These are phyloP conservation scores for Dinothrombium tinctorium DNA, from an alignment of 1,140 invertebrate genomes.

Conservation along the genomic window DNA sequence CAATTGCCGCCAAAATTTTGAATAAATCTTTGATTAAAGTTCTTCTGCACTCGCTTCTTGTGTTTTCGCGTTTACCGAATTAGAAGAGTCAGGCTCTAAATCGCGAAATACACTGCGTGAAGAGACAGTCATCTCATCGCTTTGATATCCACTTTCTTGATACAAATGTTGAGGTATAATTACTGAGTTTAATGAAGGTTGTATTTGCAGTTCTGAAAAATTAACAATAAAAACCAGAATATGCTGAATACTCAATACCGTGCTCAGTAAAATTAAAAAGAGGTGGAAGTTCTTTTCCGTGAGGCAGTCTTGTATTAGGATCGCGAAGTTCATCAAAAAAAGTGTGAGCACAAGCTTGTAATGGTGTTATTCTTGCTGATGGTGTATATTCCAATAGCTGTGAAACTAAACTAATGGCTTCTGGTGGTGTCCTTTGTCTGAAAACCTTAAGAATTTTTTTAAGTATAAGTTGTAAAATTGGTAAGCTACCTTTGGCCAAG, in stretches of 20 bases:
- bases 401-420: constrained; percentile 90
- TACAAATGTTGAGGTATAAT: constrained; percentile 49
- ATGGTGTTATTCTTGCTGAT: constrained; percentile 67
- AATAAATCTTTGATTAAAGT: too few species aligned
- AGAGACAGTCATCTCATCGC: too few species aligned
- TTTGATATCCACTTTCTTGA: too few species aligned
- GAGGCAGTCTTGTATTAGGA: constrained; percentile 52
- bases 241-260: too few species aligned
- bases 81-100: too few species aligned
- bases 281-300: constrained; percentile 81
- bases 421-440: constrained; percentile 75
- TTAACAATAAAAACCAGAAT: too few species aligned
- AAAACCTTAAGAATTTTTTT: too few species aligned
- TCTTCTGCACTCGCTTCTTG: too few species aligned
- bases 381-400: constrained; percentile 92
- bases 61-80: too few species aligned
- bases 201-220: constrained; percentile 50
- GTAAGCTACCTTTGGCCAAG: constrained; percentile 99
- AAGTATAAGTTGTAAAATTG: too few species aligned
- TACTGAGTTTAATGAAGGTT: constrained; percentile 44
- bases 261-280: constrained; percentile 94
- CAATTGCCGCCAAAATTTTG: not conserved
- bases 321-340: constrained; percentile 96
- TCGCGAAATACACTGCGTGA: too few species aligned
- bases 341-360: constrained; percentile 85